These are phyloP conservation scores for Cuculus canorus DNA, from an alignment of 2,797 vertebrate genomes.

Conservation along the genomic window DNA sequence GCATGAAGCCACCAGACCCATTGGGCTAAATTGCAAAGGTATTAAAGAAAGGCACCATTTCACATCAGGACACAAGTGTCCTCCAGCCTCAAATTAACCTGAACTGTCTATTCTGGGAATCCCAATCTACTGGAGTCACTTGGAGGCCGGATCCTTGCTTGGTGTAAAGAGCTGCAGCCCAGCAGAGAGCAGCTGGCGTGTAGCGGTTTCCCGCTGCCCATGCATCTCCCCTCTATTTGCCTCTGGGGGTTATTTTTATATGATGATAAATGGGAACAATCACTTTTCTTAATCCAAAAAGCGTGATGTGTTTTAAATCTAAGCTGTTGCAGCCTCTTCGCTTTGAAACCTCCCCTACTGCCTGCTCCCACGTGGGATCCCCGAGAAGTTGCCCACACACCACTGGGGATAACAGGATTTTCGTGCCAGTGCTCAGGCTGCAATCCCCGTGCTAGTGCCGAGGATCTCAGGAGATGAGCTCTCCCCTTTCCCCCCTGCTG, in stretches of 20 bases:
- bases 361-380: neutral
- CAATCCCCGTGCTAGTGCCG: neutral
- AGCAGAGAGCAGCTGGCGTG: neutral
- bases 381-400: fast-evolving
- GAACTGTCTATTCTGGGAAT: conserved; percentile 38
- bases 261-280: conserved; percentile 34
- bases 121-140: conserved; percentile 6
- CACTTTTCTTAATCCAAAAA: conserved; percentile 39
- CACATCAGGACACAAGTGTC: neutral
- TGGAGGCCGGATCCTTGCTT: neutral
- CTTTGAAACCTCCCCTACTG: neutral
- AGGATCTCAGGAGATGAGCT: neutral
- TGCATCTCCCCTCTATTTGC: neutral
- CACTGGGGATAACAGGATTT: neutral
- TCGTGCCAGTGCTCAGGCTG: fast-evolving
- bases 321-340: fast-evolving
- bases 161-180: neutral
- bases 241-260: neutral
- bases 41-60: conserved; percentile 42
- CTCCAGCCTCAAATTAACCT: conserved; percentile 49
- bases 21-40: conserved; percentile 44
- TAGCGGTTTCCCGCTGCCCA: neutral
- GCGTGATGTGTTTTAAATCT: conserved; percentile 31
- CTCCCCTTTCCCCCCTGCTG: neutral
- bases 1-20: conserved; percentile 11